Evolutionary conservation across 2,888 invertebrate genomes (phyloP).

Genomic region (Mesorhabditis spiculigera): DNA sequence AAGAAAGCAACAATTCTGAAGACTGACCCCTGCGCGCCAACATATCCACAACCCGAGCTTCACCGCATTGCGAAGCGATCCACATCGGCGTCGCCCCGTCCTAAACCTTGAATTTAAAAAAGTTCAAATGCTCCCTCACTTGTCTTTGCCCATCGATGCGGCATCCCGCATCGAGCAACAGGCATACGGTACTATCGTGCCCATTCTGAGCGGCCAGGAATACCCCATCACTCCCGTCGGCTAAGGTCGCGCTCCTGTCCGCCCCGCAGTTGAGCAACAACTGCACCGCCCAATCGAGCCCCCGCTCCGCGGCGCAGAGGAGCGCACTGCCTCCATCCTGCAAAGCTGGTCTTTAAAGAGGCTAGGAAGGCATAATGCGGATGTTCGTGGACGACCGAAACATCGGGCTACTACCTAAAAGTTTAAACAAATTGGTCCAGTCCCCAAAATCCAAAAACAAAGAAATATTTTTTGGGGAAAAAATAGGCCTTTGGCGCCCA

Average conservation of each 20-base stretch:
- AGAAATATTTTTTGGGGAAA: too few relatives aligned
- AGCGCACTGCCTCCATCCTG: slow-evolving; percentile 86
- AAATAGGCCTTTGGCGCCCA: too few relatives aligned
- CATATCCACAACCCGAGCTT: slow-evolving; percentile 75
- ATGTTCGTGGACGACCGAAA: too few relatives aligned
- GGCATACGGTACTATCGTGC: slow-evolving; percentile 75
- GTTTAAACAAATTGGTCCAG: too few relatives aligned
- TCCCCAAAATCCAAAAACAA: too few relatives aligned
- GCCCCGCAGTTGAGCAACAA: slow-evolving; percentile 75
- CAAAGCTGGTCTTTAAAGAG: background rate
- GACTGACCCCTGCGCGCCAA: slow-evolving; percentile 72
- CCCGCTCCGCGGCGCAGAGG: slow-evolving; percentile 89
- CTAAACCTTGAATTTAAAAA: slow-evolving; percentile 20
- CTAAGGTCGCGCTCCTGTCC: background rate
- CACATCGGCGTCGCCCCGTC: slow-evolving; percentile 75
- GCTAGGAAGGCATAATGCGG: too few relatives aligned
- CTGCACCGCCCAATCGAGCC: slow-evolving; percentile 76
- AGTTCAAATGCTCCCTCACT: slow-evolving; percentile 3
- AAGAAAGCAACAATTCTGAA: slow-evolving; percentile 62
- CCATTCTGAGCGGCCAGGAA: slow-evolving; percentile 92
- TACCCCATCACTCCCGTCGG: slow-evolving; percentile 86
- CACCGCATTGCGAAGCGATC: slow-evolving; percentile 93
- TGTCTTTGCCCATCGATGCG: slow-evolving; percentile 60
- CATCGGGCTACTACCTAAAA: too few relatives aligned
- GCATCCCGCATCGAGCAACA: slow-evolving; percentile 74